Evolutionary conservation across 1,140 invertebrate species (phyloP).

Genomic region (Nixonia krombeini): DNA sequence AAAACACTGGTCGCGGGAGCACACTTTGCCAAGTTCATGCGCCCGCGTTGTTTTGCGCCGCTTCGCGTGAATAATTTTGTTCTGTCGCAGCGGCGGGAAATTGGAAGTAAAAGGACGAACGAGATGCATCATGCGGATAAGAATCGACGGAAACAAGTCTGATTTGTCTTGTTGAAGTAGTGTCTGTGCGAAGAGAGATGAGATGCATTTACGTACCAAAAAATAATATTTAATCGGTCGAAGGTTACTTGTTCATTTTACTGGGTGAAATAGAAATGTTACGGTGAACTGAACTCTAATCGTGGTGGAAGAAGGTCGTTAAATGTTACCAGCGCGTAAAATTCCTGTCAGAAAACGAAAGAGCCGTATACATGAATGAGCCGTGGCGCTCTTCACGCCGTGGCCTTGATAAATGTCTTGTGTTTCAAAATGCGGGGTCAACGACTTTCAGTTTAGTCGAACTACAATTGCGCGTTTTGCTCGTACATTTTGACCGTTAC

Average conservation of each 20-base stretch:
- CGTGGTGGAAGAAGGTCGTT: slow-evolving; percentile 51
- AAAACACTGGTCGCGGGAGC: slow-evolving; percentile 10
- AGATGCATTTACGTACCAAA: too few species aligned
- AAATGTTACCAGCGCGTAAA: slow-evolving; percentile 50
- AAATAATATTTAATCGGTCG: too few species aligned
- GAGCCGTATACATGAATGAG: slow-evolving; percentile 64
- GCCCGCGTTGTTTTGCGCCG: background rate
- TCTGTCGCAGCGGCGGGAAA: too few species aligned
- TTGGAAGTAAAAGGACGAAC: too few species aligned
- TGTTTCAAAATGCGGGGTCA: slow-evolving; percentile 55
- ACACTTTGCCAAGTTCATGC: background rate
- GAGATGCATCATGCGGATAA: too few species aligned
- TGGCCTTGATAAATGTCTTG: slow-evolving; percentile 63
- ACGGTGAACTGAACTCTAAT: slow-evolving; percentile 7
- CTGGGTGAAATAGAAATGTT: background rate
- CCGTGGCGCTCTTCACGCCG: slow-evolving; percentile 57
- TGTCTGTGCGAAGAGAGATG: too few species aligned
- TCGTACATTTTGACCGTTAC: too few species aligned
- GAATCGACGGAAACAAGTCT: too few species aligned
- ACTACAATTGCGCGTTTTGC: slow-evolving; percentile 44
- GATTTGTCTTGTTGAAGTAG: too few species aligned
- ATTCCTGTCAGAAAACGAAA: slow-evolving; percentile 43
- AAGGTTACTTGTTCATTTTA: too few species aligned
- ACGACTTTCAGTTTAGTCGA: slow-evolving; percentile 52
- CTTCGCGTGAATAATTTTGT: too few species aligned